Conservation (phyloP, 1,140 invertebrate genomes). For the Brachionus asplanchnoidis region DNA sequence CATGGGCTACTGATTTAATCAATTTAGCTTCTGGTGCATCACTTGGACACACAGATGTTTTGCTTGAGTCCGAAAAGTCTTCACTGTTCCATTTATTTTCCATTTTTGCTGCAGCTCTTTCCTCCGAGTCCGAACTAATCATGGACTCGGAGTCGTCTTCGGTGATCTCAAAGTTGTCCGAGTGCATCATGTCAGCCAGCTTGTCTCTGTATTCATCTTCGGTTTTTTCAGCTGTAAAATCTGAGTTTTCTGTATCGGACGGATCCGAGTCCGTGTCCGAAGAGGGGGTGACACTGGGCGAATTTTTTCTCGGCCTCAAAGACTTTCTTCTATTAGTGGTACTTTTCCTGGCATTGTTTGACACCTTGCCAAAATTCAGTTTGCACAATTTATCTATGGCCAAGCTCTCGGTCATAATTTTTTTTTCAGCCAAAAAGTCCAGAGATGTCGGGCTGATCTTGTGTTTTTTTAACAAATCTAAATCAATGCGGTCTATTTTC, state of each 20-base stretch:
- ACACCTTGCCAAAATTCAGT: background rate
- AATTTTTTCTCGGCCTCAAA: background rate
- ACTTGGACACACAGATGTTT: background rate
- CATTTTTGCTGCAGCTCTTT: background rate
- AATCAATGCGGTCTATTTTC: background rate
- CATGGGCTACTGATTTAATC: background rate
- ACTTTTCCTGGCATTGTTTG: background rate
- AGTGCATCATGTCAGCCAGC: background rate
- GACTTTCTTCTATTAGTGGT: background rate
- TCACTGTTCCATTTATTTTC: background rate
- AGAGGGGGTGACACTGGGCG: background rate
- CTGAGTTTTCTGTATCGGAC: background rate
- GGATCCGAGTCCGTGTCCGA: background rate
- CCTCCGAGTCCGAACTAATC: background rate
- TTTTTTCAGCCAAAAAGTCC: background rate
- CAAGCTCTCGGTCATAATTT: background rate
- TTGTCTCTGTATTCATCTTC: background rate
- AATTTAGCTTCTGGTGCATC: background rate
- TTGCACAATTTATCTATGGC: background rate
- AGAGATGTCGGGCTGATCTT: background rate
- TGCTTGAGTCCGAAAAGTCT: background rate
- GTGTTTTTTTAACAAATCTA: background rate
- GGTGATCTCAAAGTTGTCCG: background rate
- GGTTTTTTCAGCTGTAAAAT: background rate
- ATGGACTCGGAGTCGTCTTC: background rate